phyloP scores from a whole-genome alignment of 2,888 invertebrate genomes.

The Drosophila neutralis region DNA sequence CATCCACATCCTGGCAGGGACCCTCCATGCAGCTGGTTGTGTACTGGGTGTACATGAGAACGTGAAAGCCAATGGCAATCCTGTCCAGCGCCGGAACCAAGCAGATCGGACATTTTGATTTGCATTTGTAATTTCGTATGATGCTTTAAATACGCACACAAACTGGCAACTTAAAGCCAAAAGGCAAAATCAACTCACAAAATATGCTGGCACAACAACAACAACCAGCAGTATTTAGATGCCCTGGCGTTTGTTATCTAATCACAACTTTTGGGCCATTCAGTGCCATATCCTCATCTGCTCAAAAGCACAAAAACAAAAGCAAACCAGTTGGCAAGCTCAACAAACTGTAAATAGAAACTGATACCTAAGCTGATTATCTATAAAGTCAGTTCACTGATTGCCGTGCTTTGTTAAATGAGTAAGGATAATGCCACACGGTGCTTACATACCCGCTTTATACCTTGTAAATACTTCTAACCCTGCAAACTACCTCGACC shows the following conservation, averaged over 20 bases:
- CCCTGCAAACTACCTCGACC: conserved; percentile 37
- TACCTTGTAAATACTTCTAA: conserved; percentile 4
- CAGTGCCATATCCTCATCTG: conserved; percentile 47
- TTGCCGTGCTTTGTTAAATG: conserved; percentile 24
- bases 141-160: conserved; percentile 29
- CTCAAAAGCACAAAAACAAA: conserved; percentile 44
- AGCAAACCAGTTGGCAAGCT: conserved; percentile 15
- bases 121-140: conserved; percentile 57
- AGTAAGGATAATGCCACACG: conserved; percentile 19
- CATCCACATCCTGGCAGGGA: conserved; percentile 30
- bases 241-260: conserved; percentile 39
- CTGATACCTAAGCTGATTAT: conserved; percentile 35
- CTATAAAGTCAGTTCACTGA: conserved; percentile 16
- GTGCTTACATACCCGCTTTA: not conserved
- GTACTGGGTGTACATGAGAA: conserved; percentile 11
- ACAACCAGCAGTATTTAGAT: conserved; percentile 15
- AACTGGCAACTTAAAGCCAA: conserved; percentile 39
- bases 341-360: conserved; percentile 16
- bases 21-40: conserved; percentile 3
- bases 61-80: conserved; percentile 24
- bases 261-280: conserved; percentile 43
- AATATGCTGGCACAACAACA: conserved; percentile 8
- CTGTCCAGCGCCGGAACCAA: conserved; percentile 31
- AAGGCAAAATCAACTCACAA: conserved; percentile 10
- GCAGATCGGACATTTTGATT: conserved; percentile 61